Evolutionary conservation across 2,888 invertebrate genomes (phyloP), one percentile per base, ranked within the genome.

Genomic region (Nomada goodeniana): DNA sequence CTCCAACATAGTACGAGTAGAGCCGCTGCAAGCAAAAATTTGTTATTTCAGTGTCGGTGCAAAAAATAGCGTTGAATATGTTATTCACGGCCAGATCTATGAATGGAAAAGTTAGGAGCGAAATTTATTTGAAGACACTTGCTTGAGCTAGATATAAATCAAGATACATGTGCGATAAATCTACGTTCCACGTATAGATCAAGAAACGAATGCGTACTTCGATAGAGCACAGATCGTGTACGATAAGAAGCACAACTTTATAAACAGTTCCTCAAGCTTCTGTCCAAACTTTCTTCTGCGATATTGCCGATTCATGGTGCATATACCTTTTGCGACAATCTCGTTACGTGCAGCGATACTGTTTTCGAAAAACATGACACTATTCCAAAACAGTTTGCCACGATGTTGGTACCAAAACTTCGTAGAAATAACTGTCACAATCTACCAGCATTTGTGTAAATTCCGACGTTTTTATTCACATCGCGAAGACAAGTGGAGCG

Each of bases 391-490:
- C 0, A 44, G 23, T 36, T 60, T 20, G 42, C 9, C 36, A 52
- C 47, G 26, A 4, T 13, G 23, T 18, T 10, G 29, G 2, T 23
- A 18, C 3, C 4, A 36, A 55, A 52, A 26, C 52, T 59, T 63
- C 52, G 5, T 4, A 13, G 1, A 23, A 72, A 60, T 59, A 20
- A 1, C 20, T 3, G 29, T 7, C 0, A 60, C 68, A 15, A 42
- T 76, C 53, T 82, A n/a, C 2, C 1, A 1, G 10, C 13, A 5
- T 67, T 73, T 29, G 23, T 42, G 47, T 11, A n/a, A 59, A 57
- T 72, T 50, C 69, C n/a, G 4, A 9, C 20, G 64, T 80, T 84
- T 86, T 86, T 86, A 86, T 86, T 15, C 72, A 20, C 42, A 57
- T n/a, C 59, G 63, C 63, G 20, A 70, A 55, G 73, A 63, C 73